Conservation (phyloP, 2,113 vertebrate species). For the Crotophaga sulcirostris region DNA sequence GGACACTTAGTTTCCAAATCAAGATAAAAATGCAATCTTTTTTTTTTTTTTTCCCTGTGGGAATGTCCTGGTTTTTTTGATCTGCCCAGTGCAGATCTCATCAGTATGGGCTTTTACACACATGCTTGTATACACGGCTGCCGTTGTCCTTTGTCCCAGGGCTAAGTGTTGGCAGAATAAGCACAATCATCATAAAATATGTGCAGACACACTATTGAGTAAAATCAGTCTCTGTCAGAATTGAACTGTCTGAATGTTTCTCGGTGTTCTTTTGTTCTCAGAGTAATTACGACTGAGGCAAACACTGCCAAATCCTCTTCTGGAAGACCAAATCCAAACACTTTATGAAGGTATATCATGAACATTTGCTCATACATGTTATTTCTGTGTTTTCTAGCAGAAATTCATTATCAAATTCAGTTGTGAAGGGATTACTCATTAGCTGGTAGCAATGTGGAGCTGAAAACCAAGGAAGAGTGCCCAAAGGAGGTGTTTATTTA, state of each 20-base stretch:
- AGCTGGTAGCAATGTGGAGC: background rate
- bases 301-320: background rate
- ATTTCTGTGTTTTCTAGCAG: conserved; percentile 16
- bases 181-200: background rate
- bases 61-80: background rate
- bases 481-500: background rate
- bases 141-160: conserved; percentile 13
- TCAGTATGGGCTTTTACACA: background rate
- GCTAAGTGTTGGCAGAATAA: background rate
- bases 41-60: background rate
- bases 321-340: background rate
- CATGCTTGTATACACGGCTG: background rate
- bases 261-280: background rate
- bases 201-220: background rate
- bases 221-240: background rate
- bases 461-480: background rate
- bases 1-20: conserved; percentile 14
- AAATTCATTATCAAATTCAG: background rate
- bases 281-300: background rate
- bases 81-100: background rate
- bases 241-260: background rate
- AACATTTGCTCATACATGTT: background rate
- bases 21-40: background rate
- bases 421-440: background rate
- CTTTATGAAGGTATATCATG: background rate